Evolutionary conservation across 2,888 invertebrate species (phyloP), one percentile per base, ranked within the genome.

Genomic region (Drosophila anomelani): DNA sequence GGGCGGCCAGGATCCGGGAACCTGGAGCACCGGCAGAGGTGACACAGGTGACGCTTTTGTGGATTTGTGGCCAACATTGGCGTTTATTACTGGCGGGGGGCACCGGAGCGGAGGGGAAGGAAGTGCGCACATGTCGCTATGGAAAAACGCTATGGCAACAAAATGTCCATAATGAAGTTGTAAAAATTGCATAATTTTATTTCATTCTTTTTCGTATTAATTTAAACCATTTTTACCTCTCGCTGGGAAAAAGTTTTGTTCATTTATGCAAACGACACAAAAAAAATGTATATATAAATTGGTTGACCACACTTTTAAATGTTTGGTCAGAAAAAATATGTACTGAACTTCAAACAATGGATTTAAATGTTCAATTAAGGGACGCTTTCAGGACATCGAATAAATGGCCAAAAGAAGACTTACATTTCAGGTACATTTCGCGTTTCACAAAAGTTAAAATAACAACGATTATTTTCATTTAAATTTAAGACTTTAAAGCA

Each of bases 161-260:
- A 73, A 82, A 83, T 84, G 74, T 75, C 80, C 69, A 87, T 87
- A 87, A 87, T 84, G 83, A 87, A 82, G 83, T 85, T 84, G 69
- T 78, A 67, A 73, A 85, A 87, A 87, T 85, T 79, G 84, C 75
- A 77, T 71, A 74, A 74, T 81, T 78, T 81, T 68, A 78, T 78
- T 76, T 79, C 75, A 74, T 80, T 85, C 81, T 76, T 79, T 87
- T 81, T 56, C 41, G 43, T 59, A 81, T 67, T 66, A 64, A 67
- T 58, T 49, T 55, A 36, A 55, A 57, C 67, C 67, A 77, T 72
- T 74, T 74, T 72, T 53, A 46, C 47, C 32, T 26, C 53, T 51
- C 67, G 54, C 43, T 44, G 56, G 17, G 60, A 49, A 53, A 29
- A 73, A 75, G 47, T 59, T 69, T 71, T 60, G 66, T 59, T 71